phyloP scores from a whole-genome alignment of 1,140 invertebrate species.

The Epicauta chinensis region DNA sequence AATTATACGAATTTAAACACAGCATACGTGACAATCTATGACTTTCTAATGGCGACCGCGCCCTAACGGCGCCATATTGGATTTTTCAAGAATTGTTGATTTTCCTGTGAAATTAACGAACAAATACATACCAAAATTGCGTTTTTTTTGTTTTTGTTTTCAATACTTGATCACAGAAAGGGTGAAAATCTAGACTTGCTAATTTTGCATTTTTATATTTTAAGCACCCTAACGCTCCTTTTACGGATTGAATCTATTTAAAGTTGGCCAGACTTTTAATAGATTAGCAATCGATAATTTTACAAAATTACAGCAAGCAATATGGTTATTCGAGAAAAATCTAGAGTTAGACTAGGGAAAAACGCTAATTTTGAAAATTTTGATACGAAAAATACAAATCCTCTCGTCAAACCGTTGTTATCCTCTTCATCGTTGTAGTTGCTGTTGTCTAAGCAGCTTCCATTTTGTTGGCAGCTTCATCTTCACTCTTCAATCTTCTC shows the following conservation, averaged over 20 bases:
- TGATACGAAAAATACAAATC: constrained; percentile 4
- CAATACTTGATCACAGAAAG: background rate
- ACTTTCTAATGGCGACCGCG: constrained; percentile 14
- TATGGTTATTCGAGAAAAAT: too few species aligned
- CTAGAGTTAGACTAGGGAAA: too few species aligned
- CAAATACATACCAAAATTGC: background rate
- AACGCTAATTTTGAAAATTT: background rate
- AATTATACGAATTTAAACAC: background rate
- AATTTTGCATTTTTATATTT: constrained; percentile 5
- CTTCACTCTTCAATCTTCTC: too few species aligned
- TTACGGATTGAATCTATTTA: background rate
- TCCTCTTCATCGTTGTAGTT: constrained; percentile 1
- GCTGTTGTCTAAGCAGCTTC: too few species aligned
- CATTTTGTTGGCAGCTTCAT: too few species aligned
- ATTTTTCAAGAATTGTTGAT: background rate
- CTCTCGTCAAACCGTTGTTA: background rate
- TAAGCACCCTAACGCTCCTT: background rate
- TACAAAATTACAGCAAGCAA: constrained; percentile 12
- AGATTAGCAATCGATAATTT: background rate
- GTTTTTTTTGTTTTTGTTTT: too few species aligned
- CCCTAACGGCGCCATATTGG: constrained; percentile 15
- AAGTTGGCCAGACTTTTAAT: constrained; percentile 12
- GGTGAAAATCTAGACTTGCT: constrained; percentile 7
- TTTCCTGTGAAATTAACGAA: constrained; percentile 13
- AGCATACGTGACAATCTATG: background rate